Evolutionary conservation across 2,797 vertebrate species (phyloP).

Genomic region (Pteropus rufus): DNA sequence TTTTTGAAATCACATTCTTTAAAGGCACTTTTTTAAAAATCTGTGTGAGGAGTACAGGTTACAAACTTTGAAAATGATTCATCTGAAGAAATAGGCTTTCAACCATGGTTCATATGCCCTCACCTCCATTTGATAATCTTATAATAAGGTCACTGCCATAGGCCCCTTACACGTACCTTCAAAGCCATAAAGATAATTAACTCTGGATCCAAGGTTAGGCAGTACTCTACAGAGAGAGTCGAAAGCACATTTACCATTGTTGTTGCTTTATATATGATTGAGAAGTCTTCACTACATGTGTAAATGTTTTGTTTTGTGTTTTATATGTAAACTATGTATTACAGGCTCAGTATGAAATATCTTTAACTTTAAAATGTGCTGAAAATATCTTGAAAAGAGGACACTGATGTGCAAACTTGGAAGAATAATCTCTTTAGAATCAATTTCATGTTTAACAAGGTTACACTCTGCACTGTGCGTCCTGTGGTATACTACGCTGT

Average conservation of each 20-base stretch:
- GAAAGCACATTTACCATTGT: not conserved
- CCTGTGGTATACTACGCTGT: not conserved
- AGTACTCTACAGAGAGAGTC: not conserved
- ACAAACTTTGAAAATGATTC: constrained; percentile 28
- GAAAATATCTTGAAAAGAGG: constrained; percentile 41
- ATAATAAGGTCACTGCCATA: not conserved
- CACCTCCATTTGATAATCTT: not conserved
- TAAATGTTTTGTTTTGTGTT: constrained; percentile 1
- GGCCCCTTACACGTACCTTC: not conserved
- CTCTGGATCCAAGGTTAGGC: not conserved
- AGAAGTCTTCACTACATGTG: not conserved
- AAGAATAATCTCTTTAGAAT: constrained; percentile 49
- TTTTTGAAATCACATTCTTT: constrained; percentile 12
- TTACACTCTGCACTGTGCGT: constrained; percentile 18
- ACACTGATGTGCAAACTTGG: not conserved
- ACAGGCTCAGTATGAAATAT: not conserved
- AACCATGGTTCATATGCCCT: not conserved
- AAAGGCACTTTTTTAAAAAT: not conserved
- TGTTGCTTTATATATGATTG: not conserved
- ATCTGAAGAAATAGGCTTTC: not conserved
- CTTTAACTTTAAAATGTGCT: constrained; percentile 39
- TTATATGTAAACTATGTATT: not conserved
- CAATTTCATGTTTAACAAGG: constrained; percentile 41
- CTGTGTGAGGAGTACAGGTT: not conserved
- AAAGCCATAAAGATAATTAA: constrained; percentile 26